A percentile compares a stretch with the other conserved stretches of the same genome.
Evolutionary conservation across 1,140 invertebrate genomes (phyloP).

Genomic region (Alviniconcha marisindica): DNA sequence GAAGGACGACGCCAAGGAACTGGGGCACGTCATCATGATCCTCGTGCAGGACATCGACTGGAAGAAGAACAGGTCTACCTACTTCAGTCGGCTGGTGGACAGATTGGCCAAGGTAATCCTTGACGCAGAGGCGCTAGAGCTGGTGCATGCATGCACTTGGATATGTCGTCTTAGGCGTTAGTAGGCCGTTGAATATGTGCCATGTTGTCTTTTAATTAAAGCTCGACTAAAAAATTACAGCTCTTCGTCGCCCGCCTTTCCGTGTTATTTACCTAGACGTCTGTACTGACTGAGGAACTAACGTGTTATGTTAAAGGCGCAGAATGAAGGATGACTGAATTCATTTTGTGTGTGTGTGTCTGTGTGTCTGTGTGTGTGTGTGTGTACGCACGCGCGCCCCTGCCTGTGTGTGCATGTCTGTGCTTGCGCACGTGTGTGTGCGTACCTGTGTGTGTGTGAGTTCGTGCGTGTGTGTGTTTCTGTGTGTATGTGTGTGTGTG

Average conservation of each 20-base stretch:
- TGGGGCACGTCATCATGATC: background rate
- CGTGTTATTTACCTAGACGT: too few species aligned
- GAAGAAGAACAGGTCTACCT: background rate
- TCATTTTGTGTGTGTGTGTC: background rate
- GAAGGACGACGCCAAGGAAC: background rate
- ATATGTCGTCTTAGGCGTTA: too few species aligned
- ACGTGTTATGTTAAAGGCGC: too few species aligned
- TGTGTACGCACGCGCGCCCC: background rate
- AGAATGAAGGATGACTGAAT: too few species aligned
- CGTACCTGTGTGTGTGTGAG: background rate
- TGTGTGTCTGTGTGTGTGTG: background rate
- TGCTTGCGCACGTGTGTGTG: background rate
- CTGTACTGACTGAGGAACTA: too few species aligned
- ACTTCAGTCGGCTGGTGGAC: background rate
- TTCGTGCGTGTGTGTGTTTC: background rate
- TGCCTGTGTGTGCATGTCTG: background rate
- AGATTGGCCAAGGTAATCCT: background rate
- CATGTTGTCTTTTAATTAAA: too few species aligned
- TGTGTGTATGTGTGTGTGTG: background rate
- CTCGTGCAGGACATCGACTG: constrained; percentile 21
- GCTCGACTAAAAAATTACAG: too few species aligned
- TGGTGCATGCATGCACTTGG: too few species aligned
- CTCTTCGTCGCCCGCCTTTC: too few species aligned
- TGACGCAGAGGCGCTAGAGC: too few species aligned
- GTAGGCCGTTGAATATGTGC: too few species aligned